phyloP scores from a whole-genome alignment of 1,140 invertebrate genomes.

The Sminthurinus signatus region DNA sequence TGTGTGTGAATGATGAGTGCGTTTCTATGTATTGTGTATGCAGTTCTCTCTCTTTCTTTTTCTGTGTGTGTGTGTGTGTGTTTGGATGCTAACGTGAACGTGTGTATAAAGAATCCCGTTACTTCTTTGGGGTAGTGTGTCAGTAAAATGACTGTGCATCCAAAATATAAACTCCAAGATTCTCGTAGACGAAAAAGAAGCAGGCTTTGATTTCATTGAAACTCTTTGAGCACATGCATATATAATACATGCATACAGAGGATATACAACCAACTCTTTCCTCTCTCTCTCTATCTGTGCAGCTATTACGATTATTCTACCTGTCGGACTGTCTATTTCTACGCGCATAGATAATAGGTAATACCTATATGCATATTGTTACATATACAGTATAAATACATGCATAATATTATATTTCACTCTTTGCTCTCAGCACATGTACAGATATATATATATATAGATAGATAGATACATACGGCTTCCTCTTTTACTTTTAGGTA shows the following conservation, averaged over 20 bases:
- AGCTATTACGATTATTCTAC: background rate
- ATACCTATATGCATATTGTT: no score
- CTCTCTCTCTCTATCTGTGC: background rate
- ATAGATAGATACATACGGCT: no score
- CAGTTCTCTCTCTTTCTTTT: no score
- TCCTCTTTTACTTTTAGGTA: no score
- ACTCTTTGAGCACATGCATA: background rate
- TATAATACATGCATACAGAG: background rate
- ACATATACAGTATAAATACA: no score
- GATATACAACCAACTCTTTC: background rate
- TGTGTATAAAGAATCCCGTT: constrained; percentile 21
- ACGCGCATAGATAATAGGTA: no score
- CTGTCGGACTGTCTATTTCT: background rate
- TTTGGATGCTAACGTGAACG: constrained; percentile 9
- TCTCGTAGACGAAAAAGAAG: background rate
- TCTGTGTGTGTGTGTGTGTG: background rate
- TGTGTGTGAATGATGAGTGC: no score
- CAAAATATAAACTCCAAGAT: background rate
- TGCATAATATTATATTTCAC: no score
- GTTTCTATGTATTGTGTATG: background rate
- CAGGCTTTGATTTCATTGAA: no score
- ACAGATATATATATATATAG: no score
- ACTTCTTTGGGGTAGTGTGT: constrained; percentile 31
- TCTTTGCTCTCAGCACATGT: no score
- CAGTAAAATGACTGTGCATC: constrained; percentile 3